Base-by-base conservation (phyloP, 2,888 invertebrate genomes). In the Ochropleura plecta region DNA sequence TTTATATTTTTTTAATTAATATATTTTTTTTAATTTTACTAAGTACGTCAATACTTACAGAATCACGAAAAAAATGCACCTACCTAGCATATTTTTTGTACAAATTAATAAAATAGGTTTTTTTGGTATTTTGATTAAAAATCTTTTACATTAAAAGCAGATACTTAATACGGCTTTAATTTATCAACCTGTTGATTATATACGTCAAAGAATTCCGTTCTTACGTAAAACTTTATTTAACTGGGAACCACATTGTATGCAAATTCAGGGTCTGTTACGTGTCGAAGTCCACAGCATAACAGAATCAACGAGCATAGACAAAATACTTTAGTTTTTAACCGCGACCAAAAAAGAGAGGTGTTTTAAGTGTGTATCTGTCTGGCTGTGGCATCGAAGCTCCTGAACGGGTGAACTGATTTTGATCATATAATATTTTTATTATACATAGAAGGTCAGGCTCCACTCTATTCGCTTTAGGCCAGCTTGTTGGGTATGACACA, bases 201-300 rank as follows among this genome's bases (percentile, higher is more conserved):
- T 42, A 71, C 18, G 30, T 63, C 16, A 63, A 67, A 46, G 8
- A 68, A 18, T 40, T 49, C 7, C n/a, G 44, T 51, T 40, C 60
- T 57, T 51, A 51, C 12, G 16, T 69, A 30, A 57, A 44, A 16
- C n/a, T 70, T 14, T 64, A 12, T 62, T 70, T 53, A 53, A 16
- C 62, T 62, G n/a, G 51, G 40, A 14, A 65, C 10, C 3, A 18
- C 57, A 76, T 76, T 84, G 70, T 84, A 84, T 82, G 67, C 64
- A 64, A 82, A 82, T 81, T 16, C 9, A 16, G 5, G 49, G 42
- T n/a, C 18, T 65, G 12, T 64, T 18, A 20, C n/a, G 20, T 40
- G 9, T 40, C 42, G 64, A 75, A 72, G 82, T 81, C 63, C 72
- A 70, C 10, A 51, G 20, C 7, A 7, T n/a, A 53, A 48, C 14